A percentile compares a stretch with the other conserved stretches of the same genome.
Conservation (phyloP, 1,140 invertebrate species). For the Papilio polytes region DNA sequence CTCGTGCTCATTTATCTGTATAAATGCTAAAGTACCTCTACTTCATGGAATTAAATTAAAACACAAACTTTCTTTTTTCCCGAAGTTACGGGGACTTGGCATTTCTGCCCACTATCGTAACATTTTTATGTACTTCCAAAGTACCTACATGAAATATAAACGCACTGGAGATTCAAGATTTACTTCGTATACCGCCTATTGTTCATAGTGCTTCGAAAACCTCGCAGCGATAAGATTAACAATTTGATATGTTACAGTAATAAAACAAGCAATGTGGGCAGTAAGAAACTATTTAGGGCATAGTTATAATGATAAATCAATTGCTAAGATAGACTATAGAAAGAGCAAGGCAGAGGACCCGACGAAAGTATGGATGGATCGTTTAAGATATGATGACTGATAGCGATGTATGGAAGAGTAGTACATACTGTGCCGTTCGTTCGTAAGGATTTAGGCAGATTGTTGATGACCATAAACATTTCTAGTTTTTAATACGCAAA, state of each 20-base stretch:
- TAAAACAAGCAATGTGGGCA: neutral
- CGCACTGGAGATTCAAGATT: conserved; percentile 1
- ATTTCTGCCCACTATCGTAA: conserved; percentile 9
- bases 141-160: neutral
- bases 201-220: neutral
- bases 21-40: conserved; percentile 2
- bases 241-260: neutral
- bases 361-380: too few relatives aligned
- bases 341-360: too few relatives aligned
- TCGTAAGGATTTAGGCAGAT: too few relatives aligned
- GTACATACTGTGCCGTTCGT: too few relatives aligned
- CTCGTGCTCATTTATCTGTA: neutral
- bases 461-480: neutral
- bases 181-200: conserved; percentile 2
- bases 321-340: neutral
- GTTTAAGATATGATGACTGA: too few relatives aligned
- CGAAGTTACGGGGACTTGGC: neutral
- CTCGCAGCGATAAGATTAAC: conserved; percentile 13
- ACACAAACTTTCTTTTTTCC: neutral
- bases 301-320: neutral
- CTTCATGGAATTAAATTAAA: neutral
- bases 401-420: neutral
- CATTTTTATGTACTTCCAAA: neutral
- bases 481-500: neutral
- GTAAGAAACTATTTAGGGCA: neutral